These are phyloP conservation scores for Schizothorax lantsangensis DNA, from an alignment of 2,797 vertebrate genomes.

Conservation along the genomic window DNA sequence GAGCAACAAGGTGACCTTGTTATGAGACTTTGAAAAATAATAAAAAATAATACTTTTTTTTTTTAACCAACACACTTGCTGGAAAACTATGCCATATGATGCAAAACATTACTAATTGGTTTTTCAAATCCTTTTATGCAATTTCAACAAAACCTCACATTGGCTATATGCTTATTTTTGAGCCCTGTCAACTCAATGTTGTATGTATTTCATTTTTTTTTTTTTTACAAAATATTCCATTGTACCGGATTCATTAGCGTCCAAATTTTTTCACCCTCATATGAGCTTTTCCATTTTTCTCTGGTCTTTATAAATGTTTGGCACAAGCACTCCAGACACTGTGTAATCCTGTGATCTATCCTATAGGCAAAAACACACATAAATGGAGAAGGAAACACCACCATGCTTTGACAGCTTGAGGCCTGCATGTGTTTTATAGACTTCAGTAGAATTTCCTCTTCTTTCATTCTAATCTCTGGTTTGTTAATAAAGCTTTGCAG, in stretches of 20 bases:
- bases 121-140: background rate
- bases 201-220: no score
- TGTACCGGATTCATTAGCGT: background rate
- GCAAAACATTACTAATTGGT: background rate
- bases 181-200: background rate
- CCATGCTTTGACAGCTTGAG: slow-evolving; percentile 21
- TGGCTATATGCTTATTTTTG: background rate
- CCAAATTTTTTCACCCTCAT: background rate
- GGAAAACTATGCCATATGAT: background rate
- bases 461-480: slow-evolving; percentile 69
- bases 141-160: background rate
- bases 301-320: background rate
- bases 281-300: background rate
- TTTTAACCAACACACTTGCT: background rate
- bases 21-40: no score
- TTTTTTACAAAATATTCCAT: background rate
- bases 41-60: no score
- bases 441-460: slow-evolving; percentile 71
- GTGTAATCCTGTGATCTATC: background rate
- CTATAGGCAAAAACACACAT: slow-evolving; percentile 2
- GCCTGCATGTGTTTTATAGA: slow-evolving; percentile 47
- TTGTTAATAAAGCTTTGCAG: slow-evolving; percentile 68
- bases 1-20: no score
- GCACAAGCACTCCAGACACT: background rate
- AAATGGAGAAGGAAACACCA: slow-evolving; percentile 12